Percentiles rank a stretch among this genome's conserved stretches.
phyloP scores from a whole-genome alignment of 2,113 vertebrate genomes.

The Capreolus pygargus region DNA sequence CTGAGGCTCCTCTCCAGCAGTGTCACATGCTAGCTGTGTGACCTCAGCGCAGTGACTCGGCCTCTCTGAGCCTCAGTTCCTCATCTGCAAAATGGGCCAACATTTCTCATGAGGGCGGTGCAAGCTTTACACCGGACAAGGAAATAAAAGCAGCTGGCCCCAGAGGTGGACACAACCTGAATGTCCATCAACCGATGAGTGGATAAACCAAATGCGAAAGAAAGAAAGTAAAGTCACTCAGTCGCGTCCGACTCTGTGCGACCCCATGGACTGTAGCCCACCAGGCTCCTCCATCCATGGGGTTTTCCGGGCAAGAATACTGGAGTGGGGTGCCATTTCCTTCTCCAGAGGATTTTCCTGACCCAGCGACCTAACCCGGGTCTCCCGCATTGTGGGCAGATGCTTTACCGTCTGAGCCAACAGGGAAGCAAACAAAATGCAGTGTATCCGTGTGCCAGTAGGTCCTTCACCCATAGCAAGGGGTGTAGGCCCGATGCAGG shows the following conservation, averaged over 20 bases:
- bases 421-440: too few species aligned
- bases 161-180: not conserved
- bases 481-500: fast-evolving
- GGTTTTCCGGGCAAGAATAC: too few species aligned
- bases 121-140: not conserved
- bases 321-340: too few species aligned
- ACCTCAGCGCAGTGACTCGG: not conserved
- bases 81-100: not conserved
- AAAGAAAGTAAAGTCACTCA: too few species aligned
- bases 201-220: not conserved
- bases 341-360: too few species aligned
- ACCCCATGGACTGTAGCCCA: too few species aligned
- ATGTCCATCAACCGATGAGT: fast-evolving
- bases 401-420: too few species aligned
- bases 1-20: not conserved
- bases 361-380: too few species aligned
- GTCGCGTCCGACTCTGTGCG: too few species aligned
- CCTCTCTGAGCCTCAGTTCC: conserved; percentile 3
- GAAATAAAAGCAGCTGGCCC: not conserved
- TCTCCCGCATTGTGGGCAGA: too few species aligned
- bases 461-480: not conserved
- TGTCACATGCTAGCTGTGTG: not conserved
- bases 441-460: fast-evolving
- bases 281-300: too few species aligned
- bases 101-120: not conserved